Evolutionary conservation across 2,797 vertebrate species (phyloP).

Genomic region (Melopsittacus undulatus): DNA sequence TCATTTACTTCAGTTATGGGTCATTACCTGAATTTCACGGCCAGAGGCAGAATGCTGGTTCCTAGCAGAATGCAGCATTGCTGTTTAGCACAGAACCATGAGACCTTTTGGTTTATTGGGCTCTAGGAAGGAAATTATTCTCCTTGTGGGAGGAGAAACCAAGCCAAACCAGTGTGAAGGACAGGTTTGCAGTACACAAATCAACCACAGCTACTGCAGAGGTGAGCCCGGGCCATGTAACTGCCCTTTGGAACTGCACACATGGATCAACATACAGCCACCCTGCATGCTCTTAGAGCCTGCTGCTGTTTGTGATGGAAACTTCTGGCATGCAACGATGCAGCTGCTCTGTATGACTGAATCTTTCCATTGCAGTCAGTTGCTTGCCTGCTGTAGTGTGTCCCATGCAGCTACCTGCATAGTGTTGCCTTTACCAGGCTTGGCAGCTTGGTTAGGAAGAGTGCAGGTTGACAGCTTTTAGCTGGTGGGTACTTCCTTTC

Average conservation of each 20-base stretch:
- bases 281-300: not conserved
- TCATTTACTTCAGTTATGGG: slow-evolving; percentile 51
- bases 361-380: not conserved
- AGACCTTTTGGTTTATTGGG: not conserved
- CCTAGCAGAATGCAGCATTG: not conserved
- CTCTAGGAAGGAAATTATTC: not conserved
- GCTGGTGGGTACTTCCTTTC: not conserved
- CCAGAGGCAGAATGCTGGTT: slow-evolving; percentile 7
- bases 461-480: not conserved
- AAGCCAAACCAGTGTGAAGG: not conserved
- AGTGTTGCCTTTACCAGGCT: not conserved
- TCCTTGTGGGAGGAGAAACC: not conserved
- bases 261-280: not conserved
- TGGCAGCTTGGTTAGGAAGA: not conserved
- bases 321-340: not conserved
- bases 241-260: not conserved
- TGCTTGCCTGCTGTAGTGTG: not conserved
- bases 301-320: not conserved
- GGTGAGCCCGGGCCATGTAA: not conserved
- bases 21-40: slow-evolving; percentile 62
- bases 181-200: not conserved
- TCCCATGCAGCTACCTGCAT: not conserved
- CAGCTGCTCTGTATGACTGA: rapidly evolving
- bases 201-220: not conserved
- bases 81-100: not conserved